Conservation (phyloP, 2,888 invertebrate genomes). For the Girardia tigrina region DNA sequence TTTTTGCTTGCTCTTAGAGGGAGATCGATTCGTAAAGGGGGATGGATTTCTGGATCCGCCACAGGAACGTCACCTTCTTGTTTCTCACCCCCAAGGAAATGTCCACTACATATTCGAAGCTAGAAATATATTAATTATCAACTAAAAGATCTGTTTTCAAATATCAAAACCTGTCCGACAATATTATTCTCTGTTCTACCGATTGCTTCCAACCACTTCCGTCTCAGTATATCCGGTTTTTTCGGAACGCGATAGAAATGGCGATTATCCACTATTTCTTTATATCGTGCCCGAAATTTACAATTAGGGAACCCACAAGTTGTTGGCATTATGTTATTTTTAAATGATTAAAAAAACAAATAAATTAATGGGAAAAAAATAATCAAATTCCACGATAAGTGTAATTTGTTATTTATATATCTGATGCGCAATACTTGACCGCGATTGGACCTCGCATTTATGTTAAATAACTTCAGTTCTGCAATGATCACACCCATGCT, state of each 20-base stretch:
- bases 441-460: neutral
- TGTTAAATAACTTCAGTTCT: constrained; percentile 11
- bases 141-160: neutral
- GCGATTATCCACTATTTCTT: constrained; percentile 3
- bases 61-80: constrained; percentile 28
- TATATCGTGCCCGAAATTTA: neutral
- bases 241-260: constrained; percentile 3
- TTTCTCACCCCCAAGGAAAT: constrained; percentile 28
- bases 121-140: neutral
- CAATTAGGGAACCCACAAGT: neutral
- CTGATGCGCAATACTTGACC: constrained; percentile 19
- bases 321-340: neutral
- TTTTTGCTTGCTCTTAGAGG: neutral
- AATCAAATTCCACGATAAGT: neutral
- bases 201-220: neutral
- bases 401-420: neutral
- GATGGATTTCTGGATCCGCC: neutral
- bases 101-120: constrained; percentile 27
- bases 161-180: neutral
- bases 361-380: neutral
- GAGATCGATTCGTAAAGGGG: constrained; percentile 17
- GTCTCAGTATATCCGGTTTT: constrained; percentile 10
- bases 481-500: constrained; percentile 16
- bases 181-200: neutral
- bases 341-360: neutral